A percentile compares a stretch with the other conserved stretches of the same genome.
These are phyloP conservation scores for Pachyramphus minor DNA, from an alignment of 2,113 vertebrate genomes.

Conservation along the genomic window DNA sequence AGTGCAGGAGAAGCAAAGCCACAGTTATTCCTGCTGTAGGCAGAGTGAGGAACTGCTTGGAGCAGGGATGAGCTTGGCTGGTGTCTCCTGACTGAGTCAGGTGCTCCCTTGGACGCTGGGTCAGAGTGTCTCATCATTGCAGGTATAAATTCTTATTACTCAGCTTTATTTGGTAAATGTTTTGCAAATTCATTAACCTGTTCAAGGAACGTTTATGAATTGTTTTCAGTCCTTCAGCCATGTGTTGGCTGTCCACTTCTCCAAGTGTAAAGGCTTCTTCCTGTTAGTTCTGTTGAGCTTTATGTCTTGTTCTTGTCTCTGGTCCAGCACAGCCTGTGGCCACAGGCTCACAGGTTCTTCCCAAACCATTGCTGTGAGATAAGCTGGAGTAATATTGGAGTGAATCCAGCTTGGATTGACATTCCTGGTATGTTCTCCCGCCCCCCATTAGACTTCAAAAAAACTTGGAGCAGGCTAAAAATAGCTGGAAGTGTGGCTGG, in stretches of 20 bases:
- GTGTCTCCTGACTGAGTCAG: not conserved
- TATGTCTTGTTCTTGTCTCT: not conserved
- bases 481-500: not conserved
- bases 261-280: not conserved
- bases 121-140: fast-evolving
- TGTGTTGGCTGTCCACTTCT: not conserved
- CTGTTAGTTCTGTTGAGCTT: fast-evolving
- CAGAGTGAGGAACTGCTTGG: not conserved
- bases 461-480: not conserved
- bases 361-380: not conserved
- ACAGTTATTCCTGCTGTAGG: not conserved
- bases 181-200: not conserved
- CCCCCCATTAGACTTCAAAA: not conserved
- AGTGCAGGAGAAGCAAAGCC: not conserved
- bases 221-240: not conserved
- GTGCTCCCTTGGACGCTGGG: not conserved
- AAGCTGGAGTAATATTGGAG: not conserved
- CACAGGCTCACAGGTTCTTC: not conserved
- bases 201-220: not conserved
- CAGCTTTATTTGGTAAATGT: not conserved
- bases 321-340: not conserved
- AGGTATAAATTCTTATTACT: not conserved
- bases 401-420: not conserved
- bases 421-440: not conserved
- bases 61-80: not conserved